These are phyloP conservation scores for Orbicella faveolata DNA, from an alignment of 64 coral and sea anemone genomes.

Conservation along the genomic window DNA sequence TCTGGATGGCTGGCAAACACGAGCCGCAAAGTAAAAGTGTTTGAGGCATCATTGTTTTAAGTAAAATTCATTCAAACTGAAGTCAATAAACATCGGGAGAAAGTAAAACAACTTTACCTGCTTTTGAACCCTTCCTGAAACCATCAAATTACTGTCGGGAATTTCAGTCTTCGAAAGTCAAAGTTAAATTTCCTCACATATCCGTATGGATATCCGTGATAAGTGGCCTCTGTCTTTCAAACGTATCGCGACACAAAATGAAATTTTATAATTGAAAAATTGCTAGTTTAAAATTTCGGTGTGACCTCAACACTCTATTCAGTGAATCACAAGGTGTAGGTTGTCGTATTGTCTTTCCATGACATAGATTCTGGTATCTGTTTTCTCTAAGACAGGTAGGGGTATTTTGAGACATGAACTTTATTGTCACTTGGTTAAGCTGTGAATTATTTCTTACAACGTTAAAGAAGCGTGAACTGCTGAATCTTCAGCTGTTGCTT, in stretches of 20 bases:
- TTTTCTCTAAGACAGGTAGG: slow-evolving; percentile 16
- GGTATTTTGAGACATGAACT: slow-evolving; percentile 7
- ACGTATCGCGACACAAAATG: background rate
- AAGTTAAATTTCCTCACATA: background rate
- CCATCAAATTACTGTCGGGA: background rate
- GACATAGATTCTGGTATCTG: slow-evolving; percentile 36
- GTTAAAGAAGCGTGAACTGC: background rate
- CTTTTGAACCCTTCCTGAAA: background rate
- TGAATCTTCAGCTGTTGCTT: background rate
- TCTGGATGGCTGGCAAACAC: background rate
- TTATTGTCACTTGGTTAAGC: slow-evolving; percentile 10
- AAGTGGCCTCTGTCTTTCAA: background rate
- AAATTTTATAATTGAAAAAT: background rate
- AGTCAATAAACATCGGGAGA: background rate
- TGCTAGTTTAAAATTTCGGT: background rate
- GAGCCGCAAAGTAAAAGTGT: background rate
- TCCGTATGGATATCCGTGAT: background rate
- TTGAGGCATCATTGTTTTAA: background rate
- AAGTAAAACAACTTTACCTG: background rate
- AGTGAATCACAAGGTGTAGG: background rate
- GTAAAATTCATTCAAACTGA: background rate
- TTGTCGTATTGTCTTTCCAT: slow-evolving; percentile 34
- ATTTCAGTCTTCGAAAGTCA: background rate
- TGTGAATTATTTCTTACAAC: slow-evolving; percentile 11
- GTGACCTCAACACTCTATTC: slow-evolving; percentile 1